Evolutionary conservation across 2,797 vertebrate genomes (phyloP).

Genomic region (Falco peregrinus): DNA sequence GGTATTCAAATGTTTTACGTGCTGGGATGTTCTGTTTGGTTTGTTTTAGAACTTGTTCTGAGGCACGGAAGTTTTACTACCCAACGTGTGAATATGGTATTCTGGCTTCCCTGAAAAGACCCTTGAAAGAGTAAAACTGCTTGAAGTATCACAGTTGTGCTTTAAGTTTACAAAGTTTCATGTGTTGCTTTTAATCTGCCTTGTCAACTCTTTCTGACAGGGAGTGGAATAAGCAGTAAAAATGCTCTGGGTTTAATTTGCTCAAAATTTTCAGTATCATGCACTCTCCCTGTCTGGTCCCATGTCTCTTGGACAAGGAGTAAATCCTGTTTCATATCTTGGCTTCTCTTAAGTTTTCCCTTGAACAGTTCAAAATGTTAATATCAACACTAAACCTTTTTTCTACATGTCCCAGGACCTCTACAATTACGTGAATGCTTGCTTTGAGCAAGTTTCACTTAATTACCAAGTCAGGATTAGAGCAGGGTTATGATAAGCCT

Average conservation of each 20-base stretch:
- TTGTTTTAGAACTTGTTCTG: not conserved
- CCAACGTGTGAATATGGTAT: not conserved
- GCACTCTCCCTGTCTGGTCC: not conserved
- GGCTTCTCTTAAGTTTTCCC: not conserved
- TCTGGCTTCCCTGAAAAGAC: not conserved
- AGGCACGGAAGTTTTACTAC: not conserved
- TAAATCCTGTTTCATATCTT: not conserved
- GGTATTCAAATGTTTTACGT: not conserved
- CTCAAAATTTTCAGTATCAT: not conserved
- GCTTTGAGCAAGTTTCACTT: not conserved
- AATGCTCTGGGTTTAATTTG: not conserved
- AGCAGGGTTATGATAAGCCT: not conserved
- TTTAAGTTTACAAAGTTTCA: not conserved
- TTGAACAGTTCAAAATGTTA: not conserved
- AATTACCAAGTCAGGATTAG: not conserved
- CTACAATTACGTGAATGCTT: not conserved
- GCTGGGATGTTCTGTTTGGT: not conserved
- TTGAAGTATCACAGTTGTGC: not conserved
- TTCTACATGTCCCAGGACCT: not conserved
- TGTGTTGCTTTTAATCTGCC: not conserved
- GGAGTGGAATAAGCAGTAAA: conserved; percentile 4
- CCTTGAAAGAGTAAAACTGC: not conserved
- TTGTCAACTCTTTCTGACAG: not conserved
- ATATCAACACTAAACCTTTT: not conserved
- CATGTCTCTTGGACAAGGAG: not conserved